Percentiles rank a stretch among this genome's conserved stretches.
phyloP scores from a whole-genome alignment of 2,113 vertebrate species.

The Tenrec ecaudatus region DNA sequence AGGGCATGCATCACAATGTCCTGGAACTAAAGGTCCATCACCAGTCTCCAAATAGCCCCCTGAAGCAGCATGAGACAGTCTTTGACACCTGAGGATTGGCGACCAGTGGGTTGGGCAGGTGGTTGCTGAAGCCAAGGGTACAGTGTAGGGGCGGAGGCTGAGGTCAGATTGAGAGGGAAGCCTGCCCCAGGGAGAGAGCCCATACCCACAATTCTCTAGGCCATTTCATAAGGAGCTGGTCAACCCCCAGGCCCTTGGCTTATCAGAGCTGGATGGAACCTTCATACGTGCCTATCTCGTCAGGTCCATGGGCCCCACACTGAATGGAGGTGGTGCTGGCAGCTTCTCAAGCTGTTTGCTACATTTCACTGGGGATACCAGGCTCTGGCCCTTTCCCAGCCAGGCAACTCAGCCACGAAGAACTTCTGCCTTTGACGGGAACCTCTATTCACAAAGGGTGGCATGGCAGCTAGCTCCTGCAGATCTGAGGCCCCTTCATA shows the following conservation, averaged over 20 bases:
- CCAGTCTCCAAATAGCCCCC: background rate
- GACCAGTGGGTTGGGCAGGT: background rate
- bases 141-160: background rate
- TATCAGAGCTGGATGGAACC: background rate
- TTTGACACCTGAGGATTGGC: background rate
- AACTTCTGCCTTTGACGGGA: conserved; percentile 29
- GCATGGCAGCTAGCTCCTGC: background rate
- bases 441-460: background rate
- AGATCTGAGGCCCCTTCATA: background rate
- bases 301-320: background rate
- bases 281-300: background rate
- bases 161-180: background rate
- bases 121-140: background rate
- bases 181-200: background rate
- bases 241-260: background rate
- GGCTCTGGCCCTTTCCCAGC: background rate
- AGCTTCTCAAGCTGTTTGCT: background rate
- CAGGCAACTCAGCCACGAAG: background rate
- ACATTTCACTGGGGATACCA: background rate
- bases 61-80: background rate
- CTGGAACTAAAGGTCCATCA: background rate
- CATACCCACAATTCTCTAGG: background rate
- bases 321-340: background rate
- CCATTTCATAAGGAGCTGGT: background rate
- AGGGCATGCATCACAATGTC: background rate